Evolutionary conservation across 2,888 invertebrate genomes (phyloP), one percentile per base, ranked within the genome.

Genomic region (Lasioglossum calceatum): DNA sequence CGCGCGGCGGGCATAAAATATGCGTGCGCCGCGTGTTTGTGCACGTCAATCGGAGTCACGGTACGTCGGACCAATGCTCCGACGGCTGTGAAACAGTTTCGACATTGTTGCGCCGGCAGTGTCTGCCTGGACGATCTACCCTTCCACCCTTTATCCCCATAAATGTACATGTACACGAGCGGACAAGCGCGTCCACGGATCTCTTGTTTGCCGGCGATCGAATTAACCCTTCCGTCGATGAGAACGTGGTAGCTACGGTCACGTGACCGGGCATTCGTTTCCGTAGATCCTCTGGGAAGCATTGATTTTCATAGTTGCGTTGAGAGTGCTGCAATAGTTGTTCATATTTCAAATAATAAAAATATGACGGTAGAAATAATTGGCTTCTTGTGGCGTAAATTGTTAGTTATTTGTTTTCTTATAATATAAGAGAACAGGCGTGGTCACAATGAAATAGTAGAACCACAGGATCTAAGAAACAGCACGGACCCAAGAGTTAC

Each of bases 51-150:
- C 86, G 74, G 32, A 77, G 54, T 81, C 76, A 72, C 58, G 54
- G 64, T 54, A n/a, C 78, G 44, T 1, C 74, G 80, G 50, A 81
- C 86, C 67, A 39, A 67, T 67, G 67, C 67, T 67, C 67, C 87
- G 84, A 88, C 82, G 80, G 82, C 82, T 77, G 77, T 75, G 81
- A 87, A 84, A 75, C 75, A 71, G 79, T 80, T 79, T 79, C 77
- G 79, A 67, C 67, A 36, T 67, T 67, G 67, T 85, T 70, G 81
- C 42, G 79, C 67, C 73, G 32, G 16, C 79, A 64, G 70, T 82
- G 78, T 80, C 85, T 54, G 77, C 42, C 50, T 72, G 47, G 8
- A 70, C 85, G 78, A 87, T 87, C 87, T 71, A 79, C 58, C 67
- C 79, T 67, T 16, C 36, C 23, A 10, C 36, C 44, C 42, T 32